phyloP scores from a whole-genome alignment of 2,888 invertebrate genomes.

The Amphipyra tragopoginis region DNA sequence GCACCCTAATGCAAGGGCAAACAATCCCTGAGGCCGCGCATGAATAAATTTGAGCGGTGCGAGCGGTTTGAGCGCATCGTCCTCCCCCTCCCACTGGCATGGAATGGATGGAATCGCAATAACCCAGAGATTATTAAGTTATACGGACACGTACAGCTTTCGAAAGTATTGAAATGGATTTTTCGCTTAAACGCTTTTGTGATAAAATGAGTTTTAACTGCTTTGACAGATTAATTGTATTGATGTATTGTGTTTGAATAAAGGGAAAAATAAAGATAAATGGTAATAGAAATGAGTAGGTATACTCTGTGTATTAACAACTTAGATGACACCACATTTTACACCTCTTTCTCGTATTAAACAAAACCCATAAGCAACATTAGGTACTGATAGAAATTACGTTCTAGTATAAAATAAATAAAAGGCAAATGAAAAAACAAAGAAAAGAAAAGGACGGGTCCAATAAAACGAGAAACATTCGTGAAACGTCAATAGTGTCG shows the following conservation, averaged over 20 bases:
- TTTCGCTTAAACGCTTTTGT: constrained; percentile 62
- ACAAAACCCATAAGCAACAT: no score
- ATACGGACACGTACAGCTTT: constrained; percentile 77
- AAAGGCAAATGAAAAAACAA: no score
- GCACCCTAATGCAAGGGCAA: constrained; percentile 79
- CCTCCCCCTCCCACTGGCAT: constrained; percentile 69
- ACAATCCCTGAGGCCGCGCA: constrained; percentile 80
- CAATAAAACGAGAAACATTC: neutral
- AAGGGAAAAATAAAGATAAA: neutral
- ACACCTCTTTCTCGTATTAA: no score
- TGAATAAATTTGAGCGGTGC: constrained; percentile 77
- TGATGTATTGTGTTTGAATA: constrained; percentile 33
- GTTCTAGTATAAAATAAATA: no score
- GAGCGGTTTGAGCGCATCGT: constrained; percentile 71
- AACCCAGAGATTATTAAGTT: constrained; percentile 87
- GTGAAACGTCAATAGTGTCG: neutral
- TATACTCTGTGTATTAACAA: no score
- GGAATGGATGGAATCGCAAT: constrained; percentile 79
- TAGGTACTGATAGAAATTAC: no score
- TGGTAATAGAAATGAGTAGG: neutral
- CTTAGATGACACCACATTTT: no score
- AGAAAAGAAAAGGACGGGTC: no score
- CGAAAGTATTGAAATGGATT: constrained; percentile 67
- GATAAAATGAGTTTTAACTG: constrained; percentile 60
- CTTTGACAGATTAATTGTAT: constrained; percentile 55